Evolutionary conservation across 2,113 vertebrate species (phyloP).

Genomic region (Paradisaea rubra): DNA sequence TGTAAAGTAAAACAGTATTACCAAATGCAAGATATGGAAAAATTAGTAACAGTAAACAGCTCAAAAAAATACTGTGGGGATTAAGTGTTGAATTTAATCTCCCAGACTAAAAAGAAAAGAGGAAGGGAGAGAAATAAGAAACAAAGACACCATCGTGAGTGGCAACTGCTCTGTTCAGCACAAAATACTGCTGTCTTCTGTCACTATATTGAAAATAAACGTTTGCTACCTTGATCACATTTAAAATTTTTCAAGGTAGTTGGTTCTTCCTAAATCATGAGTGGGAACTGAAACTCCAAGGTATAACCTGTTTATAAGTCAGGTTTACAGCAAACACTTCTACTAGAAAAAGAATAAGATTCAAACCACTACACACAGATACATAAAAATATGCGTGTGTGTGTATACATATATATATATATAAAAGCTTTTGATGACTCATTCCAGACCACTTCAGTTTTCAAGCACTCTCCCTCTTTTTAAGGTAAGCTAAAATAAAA

Average conservation of each 20-base stretch:
- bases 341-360: background rate
- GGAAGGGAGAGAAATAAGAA: no score
- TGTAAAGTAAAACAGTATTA: background rate
- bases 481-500: background rate
- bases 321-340: background rate
- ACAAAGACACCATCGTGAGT: background rate
- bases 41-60: background rate
- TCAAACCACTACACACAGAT: background rate
- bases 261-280: background rate
- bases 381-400: background rate
- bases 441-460: background rate
- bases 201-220: background rate
- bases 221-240: background rate
- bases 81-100: background rate
- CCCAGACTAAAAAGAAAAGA: background rate
- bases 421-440: background rate
- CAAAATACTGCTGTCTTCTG: background rate
- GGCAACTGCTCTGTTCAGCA: background rate
- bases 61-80: background rate
- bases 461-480: background rate
- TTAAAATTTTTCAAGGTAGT: background rate
- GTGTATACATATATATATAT: background rate
- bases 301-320: background rate
- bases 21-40: background rate
- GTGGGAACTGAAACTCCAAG: background rate